These are phyloP conservation scores for Andrena flavipes DNA, from an alignment of 2,888 invertebrate species.

Conservation along the genomic window DNA sequence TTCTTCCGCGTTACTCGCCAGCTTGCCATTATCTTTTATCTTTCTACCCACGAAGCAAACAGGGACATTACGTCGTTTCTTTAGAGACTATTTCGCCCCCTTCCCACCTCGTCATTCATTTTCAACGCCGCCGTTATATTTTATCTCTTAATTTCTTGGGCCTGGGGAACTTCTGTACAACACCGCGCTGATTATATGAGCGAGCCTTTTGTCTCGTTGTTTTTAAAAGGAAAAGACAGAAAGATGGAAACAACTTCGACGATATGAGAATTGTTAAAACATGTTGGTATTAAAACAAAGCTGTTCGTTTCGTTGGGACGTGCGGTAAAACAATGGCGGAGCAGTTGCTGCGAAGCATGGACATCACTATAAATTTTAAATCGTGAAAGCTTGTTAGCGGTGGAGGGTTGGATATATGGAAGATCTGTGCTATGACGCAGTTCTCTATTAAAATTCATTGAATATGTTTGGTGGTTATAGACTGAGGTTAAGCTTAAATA, in stretches of 20 bases:
- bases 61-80: constrained; percentile 16
- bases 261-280: background rate
- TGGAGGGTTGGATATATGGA: background rate
- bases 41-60: constrained; percentile 5
- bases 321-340: background rate
- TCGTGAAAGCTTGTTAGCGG: background rate
- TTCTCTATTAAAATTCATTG: too few relatives aligned
- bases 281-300: background rate
- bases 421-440: too few relatives aligned
- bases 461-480: too few relatives aligned
- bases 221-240: background rate
- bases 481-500: too few relatives aligned
- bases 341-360: background rate
- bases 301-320: background rate
- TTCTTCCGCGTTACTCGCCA: constrained; percentile 29
- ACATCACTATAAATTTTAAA: background rate
- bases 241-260: background rate
- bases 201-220: background rate
- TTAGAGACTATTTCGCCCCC: background rate
- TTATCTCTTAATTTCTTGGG: constrained; percentile 33
- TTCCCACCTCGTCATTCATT: constrained; percentile 8
- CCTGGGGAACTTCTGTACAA: background rate
- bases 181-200: constrained; percentile 5
- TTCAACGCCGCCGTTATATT: background rate
- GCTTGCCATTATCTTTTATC: constrained; percentile 35